These are phyloP conservation scores for Cettia cetti DNA, from an alignment of 2,113 vertebrate species.

Conservation along the genomic window DNA sequence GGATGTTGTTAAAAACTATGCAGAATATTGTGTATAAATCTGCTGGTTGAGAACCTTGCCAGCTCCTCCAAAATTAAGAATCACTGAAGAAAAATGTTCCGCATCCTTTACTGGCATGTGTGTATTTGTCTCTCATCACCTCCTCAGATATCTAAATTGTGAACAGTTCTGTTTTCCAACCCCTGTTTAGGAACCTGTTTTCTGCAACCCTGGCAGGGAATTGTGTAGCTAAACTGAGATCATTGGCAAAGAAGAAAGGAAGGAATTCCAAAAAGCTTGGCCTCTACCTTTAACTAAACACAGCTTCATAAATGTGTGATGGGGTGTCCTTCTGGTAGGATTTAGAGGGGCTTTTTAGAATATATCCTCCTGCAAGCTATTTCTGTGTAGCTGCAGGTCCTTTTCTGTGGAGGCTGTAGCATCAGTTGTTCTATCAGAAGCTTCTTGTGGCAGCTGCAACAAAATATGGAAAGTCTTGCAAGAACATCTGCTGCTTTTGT, in stretches of 20 bases:
- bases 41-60: neutral
- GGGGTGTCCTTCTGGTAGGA: neutral
- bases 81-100: constrained; percentile 22
- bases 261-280: neutral
- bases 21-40: neutral
- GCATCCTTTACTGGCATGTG: neutral
- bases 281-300: neutral
- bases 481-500: neutral
- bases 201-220: neutral
- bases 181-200: neutral
- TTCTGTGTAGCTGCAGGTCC: neutral
- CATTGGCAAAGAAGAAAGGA: neutral
- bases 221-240: neutral
- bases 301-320: neutral
- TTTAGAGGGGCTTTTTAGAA: neutral
- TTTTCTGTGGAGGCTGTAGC: neutral
- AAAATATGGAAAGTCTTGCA: constrained; percentile 28
- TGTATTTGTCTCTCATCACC: neutral
- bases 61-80: neutral
- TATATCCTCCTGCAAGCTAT: neutral
- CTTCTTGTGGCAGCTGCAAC: constrained; percentile 16
- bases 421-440: constrained; percentile 2
- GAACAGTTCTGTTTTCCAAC: neutral
- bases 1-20: neutral
- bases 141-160: neutral